phyloP scores from a whole-genome alignment of 2,113 vertebrate species.

The Addax nasomaculatus region DNA sequence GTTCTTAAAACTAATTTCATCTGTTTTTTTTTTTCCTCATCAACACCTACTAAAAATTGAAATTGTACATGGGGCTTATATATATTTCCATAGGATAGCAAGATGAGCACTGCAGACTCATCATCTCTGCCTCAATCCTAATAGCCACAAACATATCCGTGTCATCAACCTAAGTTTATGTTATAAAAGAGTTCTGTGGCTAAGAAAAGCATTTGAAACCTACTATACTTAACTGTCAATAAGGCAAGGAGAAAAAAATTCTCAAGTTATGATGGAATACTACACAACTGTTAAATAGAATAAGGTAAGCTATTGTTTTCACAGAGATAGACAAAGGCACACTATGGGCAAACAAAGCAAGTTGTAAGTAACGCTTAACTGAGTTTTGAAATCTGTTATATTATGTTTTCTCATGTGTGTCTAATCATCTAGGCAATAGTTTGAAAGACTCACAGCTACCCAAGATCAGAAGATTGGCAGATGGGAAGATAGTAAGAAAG shows the following conservation, averaged over 20 bases:
- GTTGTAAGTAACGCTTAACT: neutral
- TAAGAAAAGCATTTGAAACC: neutral
- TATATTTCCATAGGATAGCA: neutral
- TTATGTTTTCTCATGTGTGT: neutral
- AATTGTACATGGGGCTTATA: neutral
- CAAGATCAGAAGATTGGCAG: neutral
- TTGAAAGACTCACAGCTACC: neutral
- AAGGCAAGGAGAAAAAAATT: neutral
- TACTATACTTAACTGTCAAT: neutral
- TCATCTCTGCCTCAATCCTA: neutral
- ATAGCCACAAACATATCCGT: neutral
- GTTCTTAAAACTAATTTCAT: neutral
- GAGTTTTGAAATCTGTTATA: neutral
- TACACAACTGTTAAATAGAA: neutral
- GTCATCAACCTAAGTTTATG: neutral
- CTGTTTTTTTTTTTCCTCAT: neutral
- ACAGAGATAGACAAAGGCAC: neutral
- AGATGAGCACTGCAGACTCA: neutral
- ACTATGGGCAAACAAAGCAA: neutral
- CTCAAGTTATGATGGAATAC: neutral
- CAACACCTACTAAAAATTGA: neutral
- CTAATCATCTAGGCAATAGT: neutral
- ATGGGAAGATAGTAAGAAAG: neutral
- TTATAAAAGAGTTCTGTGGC: neutral
- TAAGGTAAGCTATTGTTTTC: neutral